Base-by-base conservation (phyloP, 2,797 vertebrate genomes). In the Lerista edwardsae region DNA sequence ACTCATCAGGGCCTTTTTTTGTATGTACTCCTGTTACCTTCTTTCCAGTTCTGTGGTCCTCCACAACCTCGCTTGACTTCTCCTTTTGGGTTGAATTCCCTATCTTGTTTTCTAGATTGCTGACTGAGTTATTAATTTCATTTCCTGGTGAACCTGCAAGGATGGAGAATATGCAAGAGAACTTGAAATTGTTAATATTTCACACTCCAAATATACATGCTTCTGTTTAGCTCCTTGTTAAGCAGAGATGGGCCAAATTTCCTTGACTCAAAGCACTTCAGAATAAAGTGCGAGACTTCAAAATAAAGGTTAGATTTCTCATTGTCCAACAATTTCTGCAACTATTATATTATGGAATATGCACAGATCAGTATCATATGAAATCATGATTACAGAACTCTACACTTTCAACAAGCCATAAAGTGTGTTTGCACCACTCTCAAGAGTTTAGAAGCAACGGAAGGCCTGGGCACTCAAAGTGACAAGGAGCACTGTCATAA, bases 131-230 rank as follows among this genome's bases (percentile, higher is more conserved):
- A 80, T 96, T 95, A 2, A 1, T 69, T 84, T 91, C 89, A 82
- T 94, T 96, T 88, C 97, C 97, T 6, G 95, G 89, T 57, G 93
- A 92, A 93, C 95, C 98, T 99, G 94, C 36, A 93, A 84, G 79
- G 85, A 74, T 93, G 95, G 76, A 92, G 81, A 94, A 93, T 31
- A 80, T 36, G 87, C 84, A 91, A 90, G 51, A 91, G 44, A 74
- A 84, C 69, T 90, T 93, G 29, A 93, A 92, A 84, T 81, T 17
- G 31, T 8, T 71, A 11, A 29, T 55, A 29, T 0, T 85, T 72
- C 80, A 65, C 27, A 36, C n/a, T 29, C 0, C 0, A 41, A 36
- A 47, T 0, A 68, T 17, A 29, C 75, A 74, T 1, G 12, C 1
- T 39, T 62, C 62, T 78, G 47, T 10, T 2, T 0, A 6, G 0